A percentile compares a stretch with the other conserved stretches of the same genome.
Evolutionary conservation across 2,888 invertebrate genomes (phyloP).

Genomic region (Myopa testacea): DNA sequence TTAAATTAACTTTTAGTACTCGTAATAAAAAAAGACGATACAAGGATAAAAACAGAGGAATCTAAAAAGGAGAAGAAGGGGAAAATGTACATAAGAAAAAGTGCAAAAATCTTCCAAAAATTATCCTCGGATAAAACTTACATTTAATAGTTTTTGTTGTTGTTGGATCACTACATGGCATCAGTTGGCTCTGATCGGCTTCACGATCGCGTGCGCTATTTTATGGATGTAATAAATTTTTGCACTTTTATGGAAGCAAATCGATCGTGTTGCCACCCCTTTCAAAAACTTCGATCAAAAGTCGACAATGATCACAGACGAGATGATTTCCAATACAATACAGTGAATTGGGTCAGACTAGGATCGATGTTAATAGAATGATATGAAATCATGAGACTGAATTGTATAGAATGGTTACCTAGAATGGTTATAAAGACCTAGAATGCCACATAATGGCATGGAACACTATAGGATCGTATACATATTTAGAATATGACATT

Average conservation of each 20-base stretch:
- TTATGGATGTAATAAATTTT: constrained; percentile 24
- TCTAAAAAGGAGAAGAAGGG: neutral
- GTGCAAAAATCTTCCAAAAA: too few species aligned
- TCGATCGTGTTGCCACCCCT: constrained; percentile 1
- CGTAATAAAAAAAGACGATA: neutral
- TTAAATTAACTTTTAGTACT: neutral
- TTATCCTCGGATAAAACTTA: too few species aligned
- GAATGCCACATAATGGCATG: too few species aligned
- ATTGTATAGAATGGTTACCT: neutral
- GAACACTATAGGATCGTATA: too few species aligned
- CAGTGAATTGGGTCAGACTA: neutral
- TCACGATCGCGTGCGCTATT: neutral
- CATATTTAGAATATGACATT: too few species aligned
- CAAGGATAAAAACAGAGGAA: neutral
- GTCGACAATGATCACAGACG: neutral
- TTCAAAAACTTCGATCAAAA: neutral
- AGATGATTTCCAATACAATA: neutral
- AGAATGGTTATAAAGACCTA: too few species aligned
- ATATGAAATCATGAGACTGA: neutral
- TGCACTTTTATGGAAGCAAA: constrained; percentile 8
- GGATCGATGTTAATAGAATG: neutral
- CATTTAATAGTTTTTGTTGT: too few species aligned
- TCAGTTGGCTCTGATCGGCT: neutral
- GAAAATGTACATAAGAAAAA: too few species aligned
- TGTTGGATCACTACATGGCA: too few species aligned